Evolutionary conservation across 2,797 vertebrate species (phyloP).

Genomic region (Rhynchonycteris naso): DNA sequence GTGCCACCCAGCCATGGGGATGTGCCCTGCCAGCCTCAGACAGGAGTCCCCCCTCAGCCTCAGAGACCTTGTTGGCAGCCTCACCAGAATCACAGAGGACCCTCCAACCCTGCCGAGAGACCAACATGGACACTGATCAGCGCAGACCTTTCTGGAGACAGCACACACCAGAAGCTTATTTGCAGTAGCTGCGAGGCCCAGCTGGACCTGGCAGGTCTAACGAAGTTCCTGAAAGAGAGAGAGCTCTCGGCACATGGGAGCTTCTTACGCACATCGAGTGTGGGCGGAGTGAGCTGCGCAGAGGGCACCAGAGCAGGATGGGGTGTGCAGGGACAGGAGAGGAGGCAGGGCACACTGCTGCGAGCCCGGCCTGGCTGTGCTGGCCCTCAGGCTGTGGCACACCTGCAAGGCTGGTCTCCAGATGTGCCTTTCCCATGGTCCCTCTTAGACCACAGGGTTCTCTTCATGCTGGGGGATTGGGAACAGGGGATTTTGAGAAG

Average conservation of each 20-base stretch:
- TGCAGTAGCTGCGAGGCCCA: constrained; percentile 1
- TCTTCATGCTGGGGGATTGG: background rate
- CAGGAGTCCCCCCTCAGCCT: background rate
- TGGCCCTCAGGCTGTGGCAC: constrained; percentile 63
- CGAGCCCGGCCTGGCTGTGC: constrained; percentile 62
- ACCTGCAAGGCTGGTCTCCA: constrained; percentile 73
- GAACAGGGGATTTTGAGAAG: constrained; percentile 49
- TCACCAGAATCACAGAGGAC: background rate
- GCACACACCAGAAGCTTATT: background rate
- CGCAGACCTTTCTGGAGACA: accelerated
- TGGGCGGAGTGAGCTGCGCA: background rate
- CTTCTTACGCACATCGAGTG: background rate
- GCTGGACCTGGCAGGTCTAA: constrained; percentile 61
- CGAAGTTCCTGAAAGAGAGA: constrained; percentile 50
- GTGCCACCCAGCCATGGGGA: accelerated
- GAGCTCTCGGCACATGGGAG: constrained; percentile 68
- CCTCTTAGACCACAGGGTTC: background rate
- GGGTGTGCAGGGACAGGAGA: constrained; percentile 15
- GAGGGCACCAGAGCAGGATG: background rate
- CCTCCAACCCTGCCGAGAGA: background rate
- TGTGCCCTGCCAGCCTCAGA: background rate
- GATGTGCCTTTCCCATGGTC: constrained; percentile 51
- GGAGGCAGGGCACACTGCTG: background rate
- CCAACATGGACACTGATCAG: background rate
- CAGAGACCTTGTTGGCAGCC: background rate